A percentile compares a stretch with the other conserved stretches of the same genome.
Evolutionary conservation across 2,797 vertebrate genomes (phyloP).

Genomic region (Enteromius argenteus): DNA sequence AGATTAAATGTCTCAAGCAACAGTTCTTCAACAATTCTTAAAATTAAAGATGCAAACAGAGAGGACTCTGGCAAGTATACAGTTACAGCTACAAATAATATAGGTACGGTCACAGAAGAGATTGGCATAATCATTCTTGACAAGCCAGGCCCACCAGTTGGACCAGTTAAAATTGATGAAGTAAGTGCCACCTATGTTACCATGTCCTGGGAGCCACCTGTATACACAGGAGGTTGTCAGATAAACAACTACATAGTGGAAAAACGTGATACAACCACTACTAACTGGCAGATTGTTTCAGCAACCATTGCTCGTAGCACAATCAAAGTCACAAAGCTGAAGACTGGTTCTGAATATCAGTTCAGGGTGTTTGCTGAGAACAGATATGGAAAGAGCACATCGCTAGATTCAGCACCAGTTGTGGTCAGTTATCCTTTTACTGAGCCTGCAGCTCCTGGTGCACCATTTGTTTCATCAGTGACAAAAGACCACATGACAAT

Average conservation of each 20-base stretch:
- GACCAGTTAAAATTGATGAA: slow-evolving; percentile 95
- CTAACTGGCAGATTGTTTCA: slow-evolving; percentile 93
- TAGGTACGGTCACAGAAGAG: slow-evolving; percentile 87
- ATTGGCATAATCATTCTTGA: slow-evolving; percentile 91
- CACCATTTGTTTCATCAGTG: slow-evolving; percentile 86
- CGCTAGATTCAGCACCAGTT: slow-evolving; percentile 85
- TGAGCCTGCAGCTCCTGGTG: slow-evolving; percentile 85
- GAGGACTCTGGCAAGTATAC: slow-evolving; percentile 96
- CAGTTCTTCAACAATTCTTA: slow-evolving; percentile 83
- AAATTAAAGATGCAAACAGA: slow-evolving; percentile 92
- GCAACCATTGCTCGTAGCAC: slow-evolving; percentile 98
- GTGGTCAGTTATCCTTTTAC: slow-evolving; percentile 95
- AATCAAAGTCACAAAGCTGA: slow-evolving; percentile 93
- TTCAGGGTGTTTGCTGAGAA: slow-evolving; percentile 98
- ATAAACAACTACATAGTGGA: slow-evolving; percentile 99
- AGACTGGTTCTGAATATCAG: slow-evolving; percentile 94
- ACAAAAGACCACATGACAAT: slow-evolving; percentile 95
- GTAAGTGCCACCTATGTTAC: slow-evolving; percentile 89
- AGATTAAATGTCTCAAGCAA: slow-evolving; percentile 90
- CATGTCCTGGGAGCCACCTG: slow-evolving; percentile 94
- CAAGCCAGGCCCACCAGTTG: slow-evolving; percentile 93
- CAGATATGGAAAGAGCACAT: slow-evolving; percentile 93
- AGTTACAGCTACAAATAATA: slow-evolving; percentile 87
- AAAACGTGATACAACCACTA: slow-evolving; percentile 96
- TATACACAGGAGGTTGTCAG: slow-evolving; percentile 94